These are phyloP conservation scores for Ceyx melanurus DNA, from an alignment of 2,113 vertebrate species.

Conservation along the genomic window DNA sequence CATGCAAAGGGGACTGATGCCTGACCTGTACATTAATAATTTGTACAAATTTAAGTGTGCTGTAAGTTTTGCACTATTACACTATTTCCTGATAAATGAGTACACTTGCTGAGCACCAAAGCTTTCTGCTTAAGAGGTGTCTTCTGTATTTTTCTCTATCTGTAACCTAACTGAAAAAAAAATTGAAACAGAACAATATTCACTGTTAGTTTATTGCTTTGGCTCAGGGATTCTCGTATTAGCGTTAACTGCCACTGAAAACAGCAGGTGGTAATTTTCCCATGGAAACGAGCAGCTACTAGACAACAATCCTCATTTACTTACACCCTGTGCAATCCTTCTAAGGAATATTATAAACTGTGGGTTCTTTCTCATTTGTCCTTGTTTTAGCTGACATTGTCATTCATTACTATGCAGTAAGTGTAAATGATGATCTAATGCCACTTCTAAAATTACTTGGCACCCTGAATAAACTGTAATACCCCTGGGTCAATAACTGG, in stretches of 20 bases:
- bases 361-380: slow-evolving; percentile 55
- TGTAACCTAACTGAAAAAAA: slow-evolving; percentile 28
- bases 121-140: slow-evolving; percentile 44
- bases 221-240: slow-evolving; percentile 50
- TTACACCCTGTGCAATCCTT: slow-evolving; percentile 6
- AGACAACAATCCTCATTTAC: background rate
- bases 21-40: slow-evolving; percentile 10
- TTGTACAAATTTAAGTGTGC: background rate
- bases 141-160: slow-evolving; percentile 52
- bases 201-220: slow-evolving; percentile 57
- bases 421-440: slow-evolving; percentile 73
- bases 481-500: slow-evolving; percentile 66
- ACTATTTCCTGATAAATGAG: slow-evolving; percentile 8
- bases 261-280: slow-evolving; percentile 43
- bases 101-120: slow-evolving; percentile 39
- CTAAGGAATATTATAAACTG: slow-evolving; percentile 13
- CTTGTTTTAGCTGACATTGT: slow-evolving; percentile 73
- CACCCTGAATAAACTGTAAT: slow-evolving; percentile 68
- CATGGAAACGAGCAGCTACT: slow-evolving; percentile 6
- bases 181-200: slow-evolving; percentile 46
- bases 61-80: slow-evolving; percentile 12
- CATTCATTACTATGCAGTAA: slow-evolving; percentile 57
- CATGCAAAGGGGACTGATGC: background rate
- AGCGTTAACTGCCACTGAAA: slow-evolving; percentile 42
- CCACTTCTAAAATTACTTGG: slow-evolving; percentile 74